Evolutionary conservation across 2,113 vertebrate genomes (phyloP), one percentile per base, ranked within the genome.

Genomic region (Meriones unguiculatus): DNA sequence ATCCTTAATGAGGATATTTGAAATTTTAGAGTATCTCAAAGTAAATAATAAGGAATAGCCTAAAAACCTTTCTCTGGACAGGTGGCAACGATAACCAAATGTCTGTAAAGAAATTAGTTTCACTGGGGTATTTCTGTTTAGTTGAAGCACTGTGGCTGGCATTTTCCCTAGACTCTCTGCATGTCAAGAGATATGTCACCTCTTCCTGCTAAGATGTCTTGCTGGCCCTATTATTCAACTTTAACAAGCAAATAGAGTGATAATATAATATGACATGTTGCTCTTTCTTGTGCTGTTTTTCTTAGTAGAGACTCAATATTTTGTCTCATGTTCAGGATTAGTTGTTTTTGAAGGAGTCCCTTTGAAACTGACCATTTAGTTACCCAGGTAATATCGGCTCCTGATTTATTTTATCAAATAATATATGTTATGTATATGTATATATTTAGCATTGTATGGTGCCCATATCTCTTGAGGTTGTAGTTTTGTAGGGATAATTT

Each of bases 401-500:
- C 73, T 78, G 38, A 35, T 52, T 84, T 84, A 72, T 93, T 91
- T 64, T 65, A 85, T 65, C 38, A 65, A 41, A 65, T 64, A 22
- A 30, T 65, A 46, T 64, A 64, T 41, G 46, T 65, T 17, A 10
- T 65, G 22, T 88, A 38, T 75, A 52, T 28, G 6, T 15, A 85
- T 18, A 3, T 30, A 30, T 67, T 18, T 81, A 73, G 46, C 5
- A 46, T 46, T 46, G 94, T 76, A 96, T 77, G 88, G 65, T 95
- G 89, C 87, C 81, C 88, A 89, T 93, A 41, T 95, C 69, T 65
- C 84, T 96, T 93, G 30, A 96, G 64, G 72, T 73, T 96, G 90
- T 91, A 80, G 75, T 76, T 93, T 52, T 96, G 70, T 94, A 96
- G 81, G 75, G 97, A 96, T 91, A 69, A 96, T 41, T 41, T 96